Evolutionary conservation across 2,888 invertebrate genomes (phyloP), one percentile per base, ranked within the genome.

Genomic region (Lymantria dispar): DNA sequence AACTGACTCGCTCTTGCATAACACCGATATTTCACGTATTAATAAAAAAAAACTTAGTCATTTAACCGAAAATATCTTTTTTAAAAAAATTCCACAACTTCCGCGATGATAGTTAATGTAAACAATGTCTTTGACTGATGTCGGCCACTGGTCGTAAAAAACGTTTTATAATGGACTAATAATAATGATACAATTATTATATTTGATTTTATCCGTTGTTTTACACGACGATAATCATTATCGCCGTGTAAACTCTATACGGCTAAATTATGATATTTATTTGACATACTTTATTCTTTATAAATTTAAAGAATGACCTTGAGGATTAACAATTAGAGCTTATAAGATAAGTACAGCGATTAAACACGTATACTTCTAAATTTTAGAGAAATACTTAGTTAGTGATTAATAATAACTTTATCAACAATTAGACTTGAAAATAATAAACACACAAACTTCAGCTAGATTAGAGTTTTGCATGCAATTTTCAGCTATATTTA

Each of bases 1-100:
- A 56, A 36, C 22, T 60, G 76, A 75, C 72, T 62, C 73, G 70
- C 72, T 78, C 75, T 80, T 71, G 79, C 77, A 81, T 77, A 74
- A 74, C 67, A 52, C 55, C 40, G 46, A 60, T 58, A 60, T 45
- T 48, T 52, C 64, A 62, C 74, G 75, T 68, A 43, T 46, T 47
- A 58, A 44, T 55, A 52, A 64, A 59, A 62, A n/a, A 70, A 64
- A 65, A 55, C 59, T 57, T 68, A 64, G 60, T 68, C 68, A 62
- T 56, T 50, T 54, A 48, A 55, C 48, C 53, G 40, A 80, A 80
- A 81, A 83, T 77, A 82, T 71, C 56, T 64, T 58, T 58, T 50
- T 58, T 58, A 50, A 58, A 70, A 78, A 80, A 76, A 76, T 77
- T 78, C 76, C 78, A 67, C 66, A 59, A 71, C 70, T 77, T 76